Base-by-base conservation (phyloP, 2,113 vertebrate species). In the Ptilorrhoa leucosticta region DNA sequence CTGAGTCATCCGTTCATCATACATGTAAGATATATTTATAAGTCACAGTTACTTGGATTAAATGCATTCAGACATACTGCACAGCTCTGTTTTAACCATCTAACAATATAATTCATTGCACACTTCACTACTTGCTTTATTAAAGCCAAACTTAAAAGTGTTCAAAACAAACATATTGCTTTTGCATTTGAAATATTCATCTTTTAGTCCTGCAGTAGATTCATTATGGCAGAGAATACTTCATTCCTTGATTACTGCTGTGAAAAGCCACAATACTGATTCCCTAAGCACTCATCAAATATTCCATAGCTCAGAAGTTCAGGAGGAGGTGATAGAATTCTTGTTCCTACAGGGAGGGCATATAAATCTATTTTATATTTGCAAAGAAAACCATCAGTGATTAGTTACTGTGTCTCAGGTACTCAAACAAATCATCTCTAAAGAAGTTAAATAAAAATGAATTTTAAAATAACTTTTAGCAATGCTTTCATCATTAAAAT, bases 401-500 rank as follows among this genome's bases (percentile, higher is more conserved):
- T 98, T 97, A 94, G 92, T 96, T 69, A 35, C 85, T 91, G 66
- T 77, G 87, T 95, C 88, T 95, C 88, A 93, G 90, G 71, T 94
- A 85, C 84, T 90, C 80, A 94, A 93, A 96, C 94, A 97, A 96
- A 95, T 95, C 81, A 86, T 87, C 93, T 91, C 64, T 95, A 87
- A 92, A 96, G 94, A 94, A 93, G 84, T 90, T 94, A 78, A 93
- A 83, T 90, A 95, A 95, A 95, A 96, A 96, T 92, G 69, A 95
- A 93, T 95, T 96, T 97, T 91, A 92, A 95, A 95, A 94, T 90
- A 93, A 92, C 83, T 96, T 96, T 93, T 81, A 96, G 93, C 90
- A 96, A 93, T 93, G 60, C 93, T 96, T 97, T 92, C 92, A 94
- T 93, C 96, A 92, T 96, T 95, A 92, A 90, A 94, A 96, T 94